These are phyloP conservation scores for Pseudachorutes palmiensis DNA, from an alignment of 1,140 invertebrate species.

Conservation along the genomic window DNA sequence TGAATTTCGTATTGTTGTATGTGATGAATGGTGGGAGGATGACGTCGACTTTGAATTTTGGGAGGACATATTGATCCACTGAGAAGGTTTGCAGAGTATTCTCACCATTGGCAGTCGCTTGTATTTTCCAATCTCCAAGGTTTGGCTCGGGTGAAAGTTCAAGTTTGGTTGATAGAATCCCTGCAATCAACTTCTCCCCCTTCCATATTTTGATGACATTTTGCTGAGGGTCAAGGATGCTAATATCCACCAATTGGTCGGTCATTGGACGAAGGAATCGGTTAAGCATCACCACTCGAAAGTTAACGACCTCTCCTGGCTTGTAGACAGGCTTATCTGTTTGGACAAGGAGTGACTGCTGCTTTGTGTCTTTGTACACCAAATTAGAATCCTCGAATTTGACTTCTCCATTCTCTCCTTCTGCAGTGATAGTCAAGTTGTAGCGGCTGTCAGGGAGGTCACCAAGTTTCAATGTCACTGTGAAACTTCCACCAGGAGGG, in stretches of 20 bases:
- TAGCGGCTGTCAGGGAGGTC: background rate
- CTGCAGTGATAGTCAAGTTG: background rate
- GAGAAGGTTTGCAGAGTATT: constrained; percentile 65
- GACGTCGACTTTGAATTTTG: constrained; percentile 79
- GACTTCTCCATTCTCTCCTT: background rate
- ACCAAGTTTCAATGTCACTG: background rate
- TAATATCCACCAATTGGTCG: constrained; percentile 22
- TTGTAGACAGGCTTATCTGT: constrained; percentile 90
- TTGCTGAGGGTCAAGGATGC: background rate
- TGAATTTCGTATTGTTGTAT: constrained; percentile 64
- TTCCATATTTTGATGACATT: constrained; percentile 15
- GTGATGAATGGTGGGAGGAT: constrained; percentile 68
- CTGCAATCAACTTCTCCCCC: background rate
- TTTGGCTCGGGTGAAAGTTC: background rate
- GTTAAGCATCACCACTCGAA: constrained; percentile 71
- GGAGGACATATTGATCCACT: constrained; percentile 78
- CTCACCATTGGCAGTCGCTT: background rate
- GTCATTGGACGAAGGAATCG: constrained; percentile 59
- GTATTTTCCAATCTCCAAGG: constrained; percentile 1
- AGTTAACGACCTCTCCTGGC: constrained; percentile 71
- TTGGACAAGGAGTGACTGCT: constrained; percentile 71
- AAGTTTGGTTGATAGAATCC: background rate
- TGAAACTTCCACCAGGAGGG: background rate
- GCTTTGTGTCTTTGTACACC: constrained; percentile 1
- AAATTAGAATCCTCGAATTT: background rate